Evolutionary conservation across 2,797 vertebrate species (phyloP).

Genomic region (Siniperca undulata): DNA sequence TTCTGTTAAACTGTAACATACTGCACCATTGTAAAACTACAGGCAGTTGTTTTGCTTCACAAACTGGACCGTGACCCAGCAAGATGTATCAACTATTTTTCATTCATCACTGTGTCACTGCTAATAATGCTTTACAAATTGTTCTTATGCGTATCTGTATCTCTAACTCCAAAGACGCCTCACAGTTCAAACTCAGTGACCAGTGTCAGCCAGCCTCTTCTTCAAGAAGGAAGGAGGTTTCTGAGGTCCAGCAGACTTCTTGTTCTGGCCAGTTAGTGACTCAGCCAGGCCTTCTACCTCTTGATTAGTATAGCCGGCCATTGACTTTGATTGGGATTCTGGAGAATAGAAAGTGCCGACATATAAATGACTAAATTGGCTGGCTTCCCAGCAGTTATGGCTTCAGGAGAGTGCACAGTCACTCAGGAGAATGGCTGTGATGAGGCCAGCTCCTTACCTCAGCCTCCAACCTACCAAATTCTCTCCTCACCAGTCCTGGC

Average conservation of each 20-base stretch:
- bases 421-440: conserved; percentile 46
- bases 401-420: conserved; percentile 34
- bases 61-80: background rate
- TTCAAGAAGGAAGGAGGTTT: conserved; percentile 22
- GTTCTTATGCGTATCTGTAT: background rate
- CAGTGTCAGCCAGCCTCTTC: background rate
- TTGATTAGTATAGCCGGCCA: conserved; percentile 55
- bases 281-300: conserved; percentile 36
- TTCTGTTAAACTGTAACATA: background rate
- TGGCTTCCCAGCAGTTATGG: conserved; percentile 54
- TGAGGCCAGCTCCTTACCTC: conserved; percentile 20
- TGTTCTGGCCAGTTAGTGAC: conserved; percentile 46
- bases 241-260: conserved; percentile 28
- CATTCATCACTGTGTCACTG: background rate
- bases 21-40: background rate
- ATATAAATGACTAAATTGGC: conserved; percentile 80
- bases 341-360: conserved; percentile 46
- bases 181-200: background rate
- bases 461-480: conserved; percentile 3
- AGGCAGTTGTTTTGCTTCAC: background rate
- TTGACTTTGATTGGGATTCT: conserved; percentile 62
- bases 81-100: background rate
- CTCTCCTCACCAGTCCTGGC: conserved; percentile 18
- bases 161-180: background rate
- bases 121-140: background rate